Evolutionary conservation across 35 echinoderm and acorn worm species (phyloP).

Genomic region (Ophiothrix spiculata): DNA sequence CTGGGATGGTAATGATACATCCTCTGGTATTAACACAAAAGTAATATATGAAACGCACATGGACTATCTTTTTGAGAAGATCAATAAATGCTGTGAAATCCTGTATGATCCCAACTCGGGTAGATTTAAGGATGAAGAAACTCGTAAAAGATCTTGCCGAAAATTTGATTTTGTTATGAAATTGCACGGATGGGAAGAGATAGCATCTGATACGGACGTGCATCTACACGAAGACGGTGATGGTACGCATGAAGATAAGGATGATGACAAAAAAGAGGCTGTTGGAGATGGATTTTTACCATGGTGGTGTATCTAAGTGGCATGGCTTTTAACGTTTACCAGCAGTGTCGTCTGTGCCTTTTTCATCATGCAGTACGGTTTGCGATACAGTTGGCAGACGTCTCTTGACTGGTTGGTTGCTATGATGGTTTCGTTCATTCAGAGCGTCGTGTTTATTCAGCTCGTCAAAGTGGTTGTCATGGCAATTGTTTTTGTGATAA

Average conservation of each 20-base stretch:
- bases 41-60: conserved; percentile 20
- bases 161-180: conserved; percentile 57
- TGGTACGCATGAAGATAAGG: too few relatives aligned
- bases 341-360: conserved; percentile 53
- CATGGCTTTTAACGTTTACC: conserved; percentile 55
- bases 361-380: conserved; percentile 87
- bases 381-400: conserved; percentile 72
- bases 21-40: too few relatives aligned
- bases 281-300: conserved; percentile 43
- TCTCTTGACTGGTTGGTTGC: conserved; percentile 89
- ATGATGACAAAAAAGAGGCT: conserved; percentile 20
- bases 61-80: conserved; percentile 51
- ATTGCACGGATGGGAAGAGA: conserved; percentile 66
- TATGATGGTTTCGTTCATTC: conserved; percentile 73
- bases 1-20: too few relatives aligned
- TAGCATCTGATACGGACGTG: too few relatives aligned
- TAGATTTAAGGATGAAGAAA: conserved; percentile 26
- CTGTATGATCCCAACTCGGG: conserved; percentile 13
- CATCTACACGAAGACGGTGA: too few relatives aligned
- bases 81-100: conserved; percentile 40
- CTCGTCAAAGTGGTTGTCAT: conserved; percentile 78
- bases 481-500: conserved; percentile 65
- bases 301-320: conserved; percentile 86
- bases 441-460: conserved; percentile 71
- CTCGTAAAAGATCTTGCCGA: conserved; percentile 1